Base-by-base conservation (phyloP, 2,888 invertebrate species). In the Rapana venosa region DNA sequence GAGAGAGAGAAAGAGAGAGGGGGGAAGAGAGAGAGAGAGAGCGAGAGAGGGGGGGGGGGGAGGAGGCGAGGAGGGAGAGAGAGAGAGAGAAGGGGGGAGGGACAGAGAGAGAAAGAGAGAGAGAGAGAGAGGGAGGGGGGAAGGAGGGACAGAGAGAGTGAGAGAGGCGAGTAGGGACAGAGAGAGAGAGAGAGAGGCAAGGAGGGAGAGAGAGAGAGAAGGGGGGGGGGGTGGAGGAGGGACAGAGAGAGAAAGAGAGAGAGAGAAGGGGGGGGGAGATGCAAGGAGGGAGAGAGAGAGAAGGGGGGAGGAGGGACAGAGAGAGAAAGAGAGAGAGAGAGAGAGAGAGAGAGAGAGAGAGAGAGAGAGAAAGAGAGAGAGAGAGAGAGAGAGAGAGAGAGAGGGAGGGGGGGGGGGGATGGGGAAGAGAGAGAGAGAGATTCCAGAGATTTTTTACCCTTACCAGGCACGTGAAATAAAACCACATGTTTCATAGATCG, bases 51-150 rank as follows among this genome's bases (percentile, higher is more conserved):
- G 5, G 26, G 22, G 5, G 70, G 26, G 70, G 22, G 11, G 5
- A 5, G 5, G 22, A 70, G 5, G 5, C 5, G 26, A 22, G 36
- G 81, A 81, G 81, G 36, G 36, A 81, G 81, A 81, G 81, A 81
- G 81, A 81, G 36, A 81, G 81, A 81, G n/a, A n/a, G n/a, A n/a
- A n/a, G n/a, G n/a, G n/a, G n/a, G n/a, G n/a, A n/a, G n/a, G n/a
- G n/a, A n/a, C n/a, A n/a, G n/a, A n/a, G 36, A 83, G 81, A 83
- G 83, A 79, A 32, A 79, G 77, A 79, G 77, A 79, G 74, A n/a
- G n/a, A 1, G 11, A 17, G 0, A 32, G 32, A 0, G 26, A 20
- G 32, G 17, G 11, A 2, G 2, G 26, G n/a, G n/a, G 11, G 22
- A 74, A n/a, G n/a, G 17, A n/a, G 26, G n/a, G n/a, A n/a, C n/a